A percentile compares a stretch with the other conserved stretches of the same genome.
Conservation (phyloP, 2,113 vertebrate genomes). For the Stigmatopora nigra region DNA sequence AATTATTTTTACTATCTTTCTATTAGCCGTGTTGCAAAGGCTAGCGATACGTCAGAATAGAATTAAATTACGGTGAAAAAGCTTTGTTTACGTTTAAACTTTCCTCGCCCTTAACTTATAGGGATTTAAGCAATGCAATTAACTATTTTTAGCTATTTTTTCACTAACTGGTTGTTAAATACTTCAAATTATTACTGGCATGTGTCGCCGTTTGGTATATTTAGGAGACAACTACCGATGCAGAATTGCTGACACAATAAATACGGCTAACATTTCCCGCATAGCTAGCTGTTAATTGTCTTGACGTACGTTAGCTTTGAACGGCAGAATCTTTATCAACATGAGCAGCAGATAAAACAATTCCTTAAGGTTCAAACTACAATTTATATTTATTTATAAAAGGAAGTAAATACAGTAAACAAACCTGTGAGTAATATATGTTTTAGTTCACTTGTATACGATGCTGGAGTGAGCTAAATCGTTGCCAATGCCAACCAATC, state of each 20-base stretch:
- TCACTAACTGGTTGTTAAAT: neutral
- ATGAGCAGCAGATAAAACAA: neutral
- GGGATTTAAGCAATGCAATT: conserved; percentile 7
- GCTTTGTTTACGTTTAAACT: conserved; percentile 61
- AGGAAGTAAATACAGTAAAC: conserved; percentile 17
- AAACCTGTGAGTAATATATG: conserved; percentile 50
- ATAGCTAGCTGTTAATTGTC: conserved; percentile 45
- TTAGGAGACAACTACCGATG: neutral
- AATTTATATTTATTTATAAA: no score
- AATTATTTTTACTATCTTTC: neutral
- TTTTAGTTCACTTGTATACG: conserved; percentile 40
- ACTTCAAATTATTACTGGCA: neutral
- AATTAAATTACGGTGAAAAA: neutral
- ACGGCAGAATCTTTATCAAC: conserved; percentile 15
- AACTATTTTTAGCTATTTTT: neutral
- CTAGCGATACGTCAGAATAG: neutral
- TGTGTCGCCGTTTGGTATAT: neutral
- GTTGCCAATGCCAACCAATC: conserved; percentile 73
- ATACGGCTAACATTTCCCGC: conserved; percentile 36
- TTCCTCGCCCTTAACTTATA: conserved; percentile 26
- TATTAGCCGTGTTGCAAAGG: neutral
- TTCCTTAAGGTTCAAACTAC: no score
- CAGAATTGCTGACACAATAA: conserved; percentile 36
- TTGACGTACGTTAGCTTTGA: conserved; percentile 35
- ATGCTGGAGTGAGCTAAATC: conserved; percentile 61